Evolutionary conservation across 2,797 vertebrate species (phyloP).

Genomic region (Numenius phaeopus): DNA sequence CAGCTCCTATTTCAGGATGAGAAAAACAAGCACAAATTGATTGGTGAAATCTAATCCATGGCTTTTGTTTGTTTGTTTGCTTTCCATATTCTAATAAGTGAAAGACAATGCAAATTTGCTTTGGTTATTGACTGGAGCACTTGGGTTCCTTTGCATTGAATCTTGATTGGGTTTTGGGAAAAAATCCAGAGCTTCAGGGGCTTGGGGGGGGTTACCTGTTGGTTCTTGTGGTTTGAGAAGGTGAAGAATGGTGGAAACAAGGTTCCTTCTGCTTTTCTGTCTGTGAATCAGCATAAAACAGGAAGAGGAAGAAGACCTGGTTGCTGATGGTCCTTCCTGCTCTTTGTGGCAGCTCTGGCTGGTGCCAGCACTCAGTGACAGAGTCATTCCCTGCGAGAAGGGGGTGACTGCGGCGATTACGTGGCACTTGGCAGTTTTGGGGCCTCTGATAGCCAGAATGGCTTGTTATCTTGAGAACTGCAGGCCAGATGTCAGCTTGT

Average conservation of each 20-base stretch:
- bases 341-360: background rate
- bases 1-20: constrained; percentile 1
- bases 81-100: background rate
- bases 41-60: background rate
- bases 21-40: constrained; percentile 1
- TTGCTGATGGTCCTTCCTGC: background rate
- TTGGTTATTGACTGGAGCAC: background rate
- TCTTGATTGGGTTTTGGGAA: background rate
- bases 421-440: background rate
- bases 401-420: background rate
- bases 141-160: background rate
- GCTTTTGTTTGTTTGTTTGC: constrained; percentile 34
- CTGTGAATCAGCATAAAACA: background rate
- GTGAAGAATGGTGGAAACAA: background rate
- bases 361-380: accelerated
- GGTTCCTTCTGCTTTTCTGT: background rate
- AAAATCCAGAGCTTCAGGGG: background rate
- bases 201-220: background rate
- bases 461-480: background rate
- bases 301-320: background rate
- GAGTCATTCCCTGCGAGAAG: accelerated
- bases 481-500: background rate
- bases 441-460: background rate
- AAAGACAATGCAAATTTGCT: background rate
- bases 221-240: background rate